These are phyloP conservation scores for Dromiciops gliroides DNA, from an alignment of 2,113 vertebrate species.

Conservation along the genomic window DNA sequence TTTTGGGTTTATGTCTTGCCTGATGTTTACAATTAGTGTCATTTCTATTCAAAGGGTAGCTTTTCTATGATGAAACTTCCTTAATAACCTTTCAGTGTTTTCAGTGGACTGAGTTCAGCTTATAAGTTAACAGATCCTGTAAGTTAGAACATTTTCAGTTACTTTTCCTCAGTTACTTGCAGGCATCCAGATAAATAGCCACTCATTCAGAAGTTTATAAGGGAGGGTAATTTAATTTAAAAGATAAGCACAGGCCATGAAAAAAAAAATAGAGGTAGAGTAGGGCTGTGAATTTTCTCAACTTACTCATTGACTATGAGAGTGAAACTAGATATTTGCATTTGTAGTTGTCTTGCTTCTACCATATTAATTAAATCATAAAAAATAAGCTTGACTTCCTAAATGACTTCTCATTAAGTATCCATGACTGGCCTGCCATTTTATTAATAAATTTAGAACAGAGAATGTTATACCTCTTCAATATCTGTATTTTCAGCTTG, in stretches of 20 bases:
- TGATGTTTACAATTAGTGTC: no score
- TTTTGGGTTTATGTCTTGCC: no score
- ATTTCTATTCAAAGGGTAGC: no score
- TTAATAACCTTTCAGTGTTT: no score
- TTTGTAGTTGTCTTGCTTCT: no score
- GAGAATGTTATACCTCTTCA: background rate
- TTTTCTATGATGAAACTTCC: no score
- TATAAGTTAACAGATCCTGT: background rate
- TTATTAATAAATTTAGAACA: background rate
- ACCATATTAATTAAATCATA: background rate
- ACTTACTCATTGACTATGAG: no score
- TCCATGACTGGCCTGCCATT: background rate
- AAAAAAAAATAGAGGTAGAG: no score
- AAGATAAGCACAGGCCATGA: no score
- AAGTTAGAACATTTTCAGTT: slow-evolving; percentile 10
- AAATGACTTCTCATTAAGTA: background rate
- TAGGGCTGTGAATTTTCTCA: no score
- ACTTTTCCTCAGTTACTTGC: slow-evolving; percentile 17
- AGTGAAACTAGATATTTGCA: no score
- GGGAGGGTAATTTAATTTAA: background rate
- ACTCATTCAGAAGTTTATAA: background rate
- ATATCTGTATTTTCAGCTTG: slow-evolving; percentile 26
- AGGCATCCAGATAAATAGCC: slow-evolving; percentile 13
- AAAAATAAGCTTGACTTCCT: background rate
- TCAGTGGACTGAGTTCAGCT: no score